Evolutionary conservation across 1,140 invertebrate genomes (phyloP).

Genomic region (Lepidurus packardi): DNA sequence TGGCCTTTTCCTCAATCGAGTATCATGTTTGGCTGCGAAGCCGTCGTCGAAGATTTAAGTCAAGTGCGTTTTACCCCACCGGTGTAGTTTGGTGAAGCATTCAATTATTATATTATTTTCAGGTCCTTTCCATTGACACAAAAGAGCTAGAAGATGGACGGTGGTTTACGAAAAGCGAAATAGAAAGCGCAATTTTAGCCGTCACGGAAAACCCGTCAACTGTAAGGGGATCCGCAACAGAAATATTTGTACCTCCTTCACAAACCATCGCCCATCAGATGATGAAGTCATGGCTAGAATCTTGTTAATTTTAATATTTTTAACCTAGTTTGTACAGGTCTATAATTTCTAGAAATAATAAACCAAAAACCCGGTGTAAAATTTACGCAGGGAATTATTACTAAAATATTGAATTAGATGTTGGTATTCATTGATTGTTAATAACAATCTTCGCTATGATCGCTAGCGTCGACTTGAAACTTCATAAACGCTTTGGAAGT

Average conservation of each 20-base stretch:
- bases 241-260: conserved; percentile 48
- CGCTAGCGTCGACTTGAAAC: background rate
- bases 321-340: background rate
- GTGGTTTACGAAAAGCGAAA: conserved; percentile 52
- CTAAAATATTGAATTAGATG: too few species aligned
- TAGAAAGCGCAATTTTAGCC: conserved; percentile 42
- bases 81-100: background rate
- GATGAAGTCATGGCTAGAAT: conserved; percentile 47
- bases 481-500: background rate
- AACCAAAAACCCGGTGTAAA: too few species aligned
- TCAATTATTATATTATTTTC: background rate
- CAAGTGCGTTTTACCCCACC: conserved; percentile 5
- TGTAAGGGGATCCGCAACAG: conserved; percentile 32
- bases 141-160: conserved; percentile 51
- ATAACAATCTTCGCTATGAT: background rate
- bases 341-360: too few species aligned
- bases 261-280: conserved; percentile 53
- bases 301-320: conserved; percentile 15
- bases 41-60: conserved; percentile 38
- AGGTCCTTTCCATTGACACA: conserved; percentile 28
- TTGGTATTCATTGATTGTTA: background rate
- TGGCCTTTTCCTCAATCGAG: conserved; percentile 54
- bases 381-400: too few species aligned
- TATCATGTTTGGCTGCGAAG: conserved; percentile 54
- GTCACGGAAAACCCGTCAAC: conserved; percentile 41